These are phyloP conservation scores for Atta cephalotes DNA, from an alignment of 1,140 invertebrate species.

Conservation along the genomic window DNA sequence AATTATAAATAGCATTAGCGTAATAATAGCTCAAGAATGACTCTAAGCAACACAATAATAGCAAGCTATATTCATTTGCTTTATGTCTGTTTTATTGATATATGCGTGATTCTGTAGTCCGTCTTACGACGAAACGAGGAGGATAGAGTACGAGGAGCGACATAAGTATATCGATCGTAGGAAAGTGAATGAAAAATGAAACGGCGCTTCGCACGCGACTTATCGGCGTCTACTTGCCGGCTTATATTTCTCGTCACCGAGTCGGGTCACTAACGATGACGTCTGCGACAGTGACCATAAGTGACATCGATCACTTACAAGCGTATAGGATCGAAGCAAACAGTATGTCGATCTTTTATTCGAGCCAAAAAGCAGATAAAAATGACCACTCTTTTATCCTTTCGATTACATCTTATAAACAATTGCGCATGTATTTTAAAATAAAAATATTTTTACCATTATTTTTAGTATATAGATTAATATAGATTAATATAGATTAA, in stretches of 20 bases:
- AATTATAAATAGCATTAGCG: background rate
- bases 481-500: too few species aligned
- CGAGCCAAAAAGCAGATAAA: slow-evolving; percentile 14
- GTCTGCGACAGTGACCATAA: slow-evolving; percentile 70
- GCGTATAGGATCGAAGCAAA: slow-evolving; percentile 13
- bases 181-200: slow-evolving; percentile 69
- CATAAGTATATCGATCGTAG: slow-evolving; percentile 44
- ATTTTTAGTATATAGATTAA: background rate
- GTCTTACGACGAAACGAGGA: background rate
- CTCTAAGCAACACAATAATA: slow-evolving; percentile 14
- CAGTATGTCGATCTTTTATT: slow-evolving; percentile 38
- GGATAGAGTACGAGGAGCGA: background rate
- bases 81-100: slow-evolving; percentile 18
- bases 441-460: background rate
- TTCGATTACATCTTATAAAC: background rate
- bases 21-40: slow-evolving; percentile 12
- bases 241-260: slow-evolving; percentile 23
- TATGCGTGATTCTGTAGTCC: slow-evolving; percentile 3
- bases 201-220: slow-evolving; percentile 63
- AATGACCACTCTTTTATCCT: background rate
- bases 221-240: slow-evolving; percentile 59
- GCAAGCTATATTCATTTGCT: background rate
- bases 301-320: slow-evolving; percentile 56
- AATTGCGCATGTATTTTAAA: background rate
- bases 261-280: slow-evolving; percentile 54